phyloP scores from a whole-genome alignment of 2,113 vertebrate genomes.

The Tachysurus vachellii region DNA sequence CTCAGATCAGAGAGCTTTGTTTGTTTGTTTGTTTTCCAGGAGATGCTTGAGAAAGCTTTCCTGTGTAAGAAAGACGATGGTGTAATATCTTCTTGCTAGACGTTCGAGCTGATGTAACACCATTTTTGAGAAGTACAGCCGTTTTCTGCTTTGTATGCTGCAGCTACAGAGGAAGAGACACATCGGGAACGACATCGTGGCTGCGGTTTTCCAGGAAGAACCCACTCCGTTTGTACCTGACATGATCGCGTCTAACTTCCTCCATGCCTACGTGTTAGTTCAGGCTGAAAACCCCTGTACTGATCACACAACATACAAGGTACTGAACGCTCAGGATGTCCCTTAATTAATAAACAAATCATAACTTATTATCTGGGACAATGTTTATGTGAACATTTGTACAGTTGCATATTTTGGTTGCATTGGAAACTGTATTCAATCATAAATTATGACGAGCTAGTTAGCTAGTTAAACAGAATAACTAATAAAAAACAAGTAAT shows the following conservation, averaged over 20 bases:
- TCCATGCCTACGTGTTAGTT: slow-evolving; percentile 91
- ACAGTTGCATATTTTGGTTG: background rate
- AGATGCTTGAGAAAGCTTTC: background rate
- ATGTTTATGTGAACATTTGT: background rate
- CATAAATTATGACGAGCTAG: background rate
- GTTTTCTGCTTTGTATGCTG: background rate
- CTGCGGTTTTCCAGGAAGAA: slow-evolving; percentile 92
- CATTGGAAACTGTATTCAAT: background rate
- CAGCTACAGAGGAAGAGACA: slow-evolving; percentile 95
- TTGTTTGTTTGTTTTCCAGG: background rate
- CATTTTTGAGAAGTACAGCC: background rate
- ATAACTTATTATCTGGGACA: background rate
- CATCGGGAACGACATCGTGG: slow-evolving; percentile 96
- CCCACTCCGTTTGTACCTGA: slow-evolving; percentile 93
- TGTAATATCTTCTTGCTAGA: background rate
- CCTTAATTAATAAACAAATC: background rate
- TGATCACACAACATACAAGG: slow-evolving; percentile 88
- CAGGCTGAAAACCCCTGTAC: slow-evolving; percentile 81
- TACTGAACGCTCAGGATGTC: slow-evolving; percentile 48
- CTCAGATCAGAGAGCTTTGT: background rate
- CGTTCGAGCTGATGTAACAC: background rate
- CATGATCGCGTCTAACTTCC: slow-evolving; percentile 97
- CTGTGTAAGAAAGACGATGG: background rate
- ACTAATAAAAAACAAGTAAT: background rate
- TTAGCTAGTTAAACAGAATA: background rate